phyloP scores from a whole-genome alignment of 2,797 vertebrate species.

The Catharus ustulatus region DNA sequence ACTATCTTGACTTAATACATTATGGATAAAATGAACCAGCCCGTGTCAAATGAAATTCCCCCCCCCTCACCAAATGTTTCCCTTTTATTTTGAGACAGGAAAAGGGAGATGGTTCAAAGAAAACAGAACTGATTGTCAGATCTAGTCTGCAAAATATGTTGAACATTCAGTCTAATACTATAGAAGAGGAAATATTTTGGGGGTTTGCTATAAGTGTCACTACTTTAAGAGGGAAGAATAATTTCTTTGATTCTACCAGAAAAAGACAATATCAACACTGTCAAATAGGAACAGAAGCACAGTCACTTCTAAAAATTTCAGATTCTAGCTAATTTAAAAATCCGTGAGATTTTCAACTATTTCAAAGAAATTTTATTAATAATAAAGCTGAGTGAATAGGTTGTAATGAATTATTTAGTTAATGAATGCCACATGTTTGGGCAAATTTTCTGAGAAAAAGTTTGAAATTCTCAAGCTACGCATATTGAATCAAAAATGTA shows the following conservation, averaged over 20 bases:
- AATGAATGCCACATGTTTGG: background rate
- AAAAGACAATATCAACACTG: constrained; percentile 11
- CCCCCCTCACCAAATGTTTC: background rate
- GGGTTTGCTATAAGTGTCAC: background rate
- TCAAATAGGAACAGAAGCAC: constrained; percentile 20
- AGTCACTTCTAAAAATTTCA: constrained; percentile 53
- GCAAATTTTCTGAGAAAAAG: constrained; percentile 4
- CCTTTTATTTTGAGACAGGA: background rate
- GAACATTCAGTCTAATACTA: background rate
- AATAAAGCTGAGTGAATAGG: constrained; percentile 40
- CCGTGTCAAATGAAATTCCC: background rate
- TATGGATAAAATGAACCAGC: background rate
- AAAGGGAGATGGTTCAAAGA: constrained; percentile 10
- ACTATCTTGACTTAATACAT: background rate
- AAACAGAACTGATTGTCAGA: constrained; percentile 38
- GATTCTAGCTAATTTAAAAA: constrained; percentile 46
- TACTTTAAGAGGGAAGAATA: constrained; percentile 2
- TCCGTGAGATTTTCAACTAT: constrained; percentile 26
- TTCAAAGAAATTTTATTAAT: constrained; percentile 59
- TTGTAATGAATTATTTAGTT: constrained; percentile 45
- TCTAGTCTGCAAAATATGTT: background rate
- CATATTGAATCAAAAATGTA: background rate
- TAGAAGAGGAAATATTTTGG: background rate
- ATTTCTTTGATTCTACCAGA: constrained; percentile 32
- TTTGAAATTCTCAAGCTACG: background rate